Conservation (phyloP, 1,140 invertebrate species). For the Chrysopa pallens region DNA sequence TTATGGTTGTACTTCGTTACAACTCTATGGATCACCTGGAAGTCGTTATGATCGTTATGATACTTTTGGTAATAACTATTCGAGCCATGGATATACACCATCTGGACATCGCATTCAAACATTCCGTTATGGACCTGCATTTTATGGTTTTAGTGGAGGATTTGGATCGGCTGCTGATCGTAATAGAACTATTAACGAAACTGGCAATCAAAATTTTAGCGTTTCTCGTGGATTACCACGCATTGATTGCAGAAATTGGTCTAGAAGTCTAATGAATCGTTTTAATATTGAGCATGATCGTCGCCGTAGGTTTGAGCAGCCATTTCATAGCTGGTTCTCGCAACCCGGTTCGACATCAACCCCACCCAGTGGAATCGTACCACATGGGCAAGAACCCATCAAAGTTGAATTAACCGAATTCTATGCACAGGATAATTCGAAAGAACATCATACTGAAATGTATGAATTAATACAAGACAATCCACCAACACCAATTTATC, state of each 20-base stretch:
- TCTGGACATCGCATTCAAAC: neutral
- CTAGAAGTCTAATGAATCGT: conserved; percentile 1
- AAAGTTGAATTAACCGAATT: conserved; percentile 40
- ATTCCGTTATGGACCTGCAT: neutral
- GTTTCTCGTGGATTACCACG: neutral
- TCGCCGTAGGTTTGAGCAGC: conserved; percentile 7
- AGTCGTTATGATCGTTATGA: neutral
- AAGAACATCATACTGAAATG: conserved; percentile 41
- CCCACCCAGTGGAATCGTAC: conserved; percentile 26
- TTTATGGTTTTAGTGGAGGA: neutral
- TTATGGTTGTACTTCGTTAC: neutral
- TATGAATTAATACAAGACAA: conserved; percentile 36
- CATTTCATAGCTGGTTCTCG: conserved; percentile 24
- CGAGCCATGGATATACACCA: neutral
- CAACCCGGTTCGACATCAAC: conserved; percentile 24
- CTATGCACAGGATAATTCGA: conserved; percentile 41
- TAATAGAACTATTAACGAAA: too few species aligned
- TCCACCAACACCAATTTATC: conserved; percentile 22
- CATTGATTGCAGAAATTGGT: neutral
- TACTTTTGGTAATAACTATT: neutral
- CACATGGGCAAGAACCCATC: conserved; percentile 30
- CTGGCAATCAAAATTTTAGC: too few species aligned
- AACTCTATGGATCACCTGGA: neutral
- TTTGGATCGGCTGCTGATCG: neutral
- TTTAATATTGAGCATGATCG: neutral